Evolutionary conservation across 1,140 invertebrate genomes (phyloP), one percentile per base, ranked within the genome.

Genomic region (Lepidurus arcticus): DNA sequence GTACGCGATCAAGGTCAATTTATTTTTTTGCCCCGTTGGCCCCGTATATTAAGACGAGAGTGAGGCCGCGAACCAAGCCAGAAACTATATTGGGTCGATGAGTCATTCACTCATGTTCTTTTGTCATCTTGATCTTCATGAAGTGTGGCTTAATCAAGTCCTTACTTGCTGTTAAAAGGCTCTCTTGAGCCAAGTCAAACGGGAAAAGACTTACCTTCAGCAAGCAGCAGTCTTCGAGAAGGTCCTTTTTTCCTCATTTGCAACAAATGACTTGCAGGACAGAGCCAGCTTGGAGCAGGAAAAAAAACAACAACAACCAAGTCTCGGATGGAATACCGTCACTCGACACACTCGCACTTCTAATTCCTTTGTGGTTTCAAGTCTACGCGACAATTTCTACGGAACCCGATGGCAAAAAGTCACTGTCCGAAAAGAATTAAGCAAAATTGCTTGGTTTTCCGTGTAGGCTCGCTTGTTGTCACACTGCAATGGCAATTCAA

Each of bases 201-300:
- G 53, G 53, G 53, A 21, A 65, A 65, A 3, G 34, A 65, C 53
- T 65, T 65, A 65, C 53, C 53, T 65, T 65, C 53, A 65, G 53
- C 53, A 65, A 65, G 53, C 53, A 65, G 53, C 13, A 65, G 21
- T 65, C 53, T 65, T 65, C 53, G 53, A 65, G 53, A 65, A 65
- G 53, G 53, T 21, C 53, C 53, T 65, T 65, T 65, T 65, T 65
- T 65, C 53, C 53, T 21, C 53, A 65, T 65, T 65, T 65, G 53
- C 53, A 65, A 65, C 53, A 65, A 65, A 65, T 65, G 53, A 16
- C 53, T 65, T 65, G 53, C 53, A 65, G 53, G 53, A 65, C 53
- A 65, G 53, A 65, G 53, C 53, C 53, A 65, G 53, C 53, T 65
- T 65, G 53, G 53, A 21, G 53, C 53, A 9, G 53, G 16, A 13